Base-by-base conservation (phyloP, 2,113 vertebrate species). In the Rhegmatorhina hoffmannsi region DNA sequence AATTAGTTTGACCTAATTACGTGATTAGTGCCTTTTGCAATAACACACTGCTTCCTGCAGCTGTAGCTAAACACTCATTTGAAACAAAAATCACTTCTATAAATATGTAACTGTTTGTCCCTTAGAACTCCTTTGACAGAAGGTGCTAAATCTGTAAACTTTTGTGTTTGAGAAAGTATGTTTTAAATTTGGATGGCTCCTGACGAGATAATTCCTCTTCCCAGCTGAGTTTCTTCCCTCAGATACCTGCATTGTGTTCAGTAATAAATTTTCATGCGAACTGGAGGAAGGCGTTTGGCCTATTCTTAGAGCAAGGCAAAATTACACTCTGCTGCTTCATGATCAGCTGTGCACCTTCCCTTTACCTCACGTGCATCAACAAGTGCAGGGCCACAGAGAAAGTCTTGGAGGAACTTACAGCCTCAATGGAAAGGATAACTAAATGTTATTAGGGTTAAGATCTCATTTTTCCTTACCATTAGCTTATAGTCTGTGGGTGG, bases 271-370 rank as follows among this genome's bases (percentile, higher is more conserved):
- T 94, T 52, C 77, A 89, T 87, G 73, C 16, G 2, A 95, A 89
- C 84, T 87, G 89, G 84, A 94, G 84, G 90, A 96, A 94, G 83
- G 63, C 18, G 16, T 79, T 93, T 94, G 94, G 72, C 90, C 70
- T 93, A 66, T 94, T 95, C 82, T 88, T 96, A 79, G 85, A 93
- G 79, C 75, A 88, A 85, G 63, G 69, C 72, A 92, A 49, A 95
- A 93, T 90, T 86, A 66, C 29, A 0, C 67, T 86, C 60, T 82
- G 46, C 55, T 73, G 26, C 64, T 91, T 87, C 33, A 44, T 36
- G 28, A 84, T 64, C 56, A 84, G 85, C 79, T 88, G n/a, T 83
- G 50, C n/a, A 16, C 52, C 31, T 83, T 83, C 34, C 19, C 63
- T 11, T 36, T 68, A 13, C 28, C 36, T 62, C 59, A 36, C 52